phyloP scores from a whole-genome alignment of 2,113 vertebrate genomes.

The Oxyruncus cristatus region DNA sequence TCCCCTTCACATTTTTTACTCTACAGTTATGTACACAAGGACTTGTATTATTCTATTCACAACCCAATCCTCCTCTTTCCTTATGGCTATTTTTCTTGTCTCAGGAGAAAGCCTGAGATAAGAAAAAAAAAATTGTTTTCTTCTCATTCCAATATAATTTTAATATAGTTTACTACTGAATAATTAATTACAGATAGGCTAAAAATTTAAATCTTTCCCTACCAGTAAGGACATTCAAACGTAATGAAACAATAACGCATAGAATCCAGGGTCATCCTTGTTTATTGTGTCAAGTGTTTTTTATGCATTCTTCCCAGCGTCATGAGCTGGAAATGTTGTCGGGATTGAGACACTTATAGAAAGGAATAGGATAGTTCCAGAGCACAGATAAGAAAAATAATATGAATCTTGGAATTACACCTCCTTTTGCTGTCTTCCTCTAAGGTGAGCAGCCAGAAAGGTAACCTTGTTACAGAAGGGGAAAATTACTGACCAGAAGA shows the following conservation, averaged over 20 bases:
- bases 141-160: background rate
- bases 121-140: background rate
- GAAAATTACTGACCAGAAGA: background rate
- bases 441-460: background rate
- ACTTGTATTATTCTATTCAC: background rate
- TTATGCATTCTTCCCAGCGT: background rate
- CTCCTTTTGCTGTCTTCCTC: background rate
- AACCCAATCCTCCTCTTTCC: background rate
- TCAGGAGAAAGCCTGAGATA: background rate
- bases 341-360: background rate
- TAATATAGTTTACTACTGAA: background rate
- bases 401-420: background rate
- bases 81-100: background rate
- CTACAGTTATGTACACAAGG: fast-evolving
- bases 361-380: background rate
- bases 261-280: background rate
- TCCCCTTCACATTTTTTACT: background rate
- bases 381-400: background rate
- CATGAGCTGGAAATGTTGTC: background rate
- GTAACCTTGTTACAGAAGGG: background rate
- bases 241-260: background rate
- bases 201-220: background rate
- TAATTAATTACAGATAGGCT: background rate
- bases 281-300: background rate
- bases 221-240: background rate